Evolutionary conservation across 2,797 vertebrate species (phyloP), one percentile per base, ranked within the genome.

Genomic region (Hippopotamyrus pictus): DNA sequence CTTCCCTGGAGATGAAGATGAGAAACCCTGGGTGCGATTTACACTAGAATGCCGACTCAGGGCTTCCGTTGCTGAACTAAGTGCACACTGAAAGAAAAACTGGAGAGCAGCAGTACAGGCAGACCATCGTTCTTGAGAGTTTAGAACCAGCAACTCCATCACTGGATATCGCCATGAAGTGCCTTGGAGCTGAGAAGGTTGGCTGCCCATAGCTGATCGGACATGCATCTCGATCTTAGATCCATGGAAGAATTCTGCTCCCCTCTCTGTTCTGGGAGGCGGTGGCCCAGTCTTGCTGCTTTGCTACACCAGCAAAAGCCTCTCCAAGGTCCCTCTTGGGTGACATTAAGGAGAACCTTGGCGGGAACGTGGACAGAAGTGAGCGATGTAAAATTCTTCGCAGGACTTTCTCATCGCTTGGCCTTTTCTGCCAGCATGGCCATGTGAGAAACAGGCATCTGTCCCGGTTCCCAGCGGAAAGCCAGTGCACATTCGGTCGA

Each of bases 401-500:
- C 33, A 0, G 19, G 84, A 53, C 4, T 44, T 76, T 57, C 65
- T 51, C 88, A 59, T 11, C 50, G 12, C 19, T 83, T n/a, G 29
- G 33, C 50, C 84, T 44, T 79, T 44, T 12, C 17, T 65, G 57
- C 57, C 62, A 76, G 29, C 33, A 48, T 9, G 48, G 5, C 89
- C 62, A 86, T 54, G 89, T 87, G 89, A 89, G 85, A 89, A 89
- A 79, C 48, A 89, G 62, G 62, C 62, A 54, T 57, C 62, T 46
- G 33, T 6, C 46, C 48, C 3, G 5, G 84, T 89, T 89, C 89
- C 89, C 89, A 89, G 84, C 59, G 48, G 59, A 89, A 89, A 89
- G 48, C 48, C 14, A 59, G 83, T 11, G 65, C 17, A 33, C 25
- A 89, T 37, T 79, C 69, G 44, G 53, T 88, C 11, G 14, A 53